Conservation (phyloP, 2,113 vertebrate species). For the Triplophysa tibetana region DNA sequence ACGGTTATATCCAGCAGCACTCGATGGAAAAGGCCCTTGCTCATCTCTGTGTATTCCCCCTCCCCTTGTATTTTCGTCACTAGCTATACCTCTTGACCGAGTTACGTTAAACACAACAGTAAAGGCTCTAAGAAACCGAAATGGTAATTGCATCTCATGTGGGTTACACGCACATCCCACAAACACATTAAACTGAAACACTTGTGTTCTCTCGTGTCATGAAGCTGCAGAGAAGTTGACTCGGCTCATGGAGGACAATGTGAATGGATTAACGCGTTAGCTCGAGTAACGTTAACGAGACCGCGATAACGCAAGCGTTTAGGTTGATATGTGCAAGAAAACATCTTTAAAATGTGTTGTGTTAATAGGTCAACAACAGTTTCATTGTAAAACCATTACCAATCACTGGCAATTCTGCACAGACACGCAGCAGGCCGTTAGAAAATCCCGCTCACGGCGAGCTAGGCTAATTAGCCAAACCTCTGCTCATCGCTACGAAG, state of each 20-base stretch:
- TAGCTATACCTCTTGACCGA: not conserved
- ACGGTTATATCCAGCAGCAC: not conserved
- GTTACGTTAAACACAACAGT: not conserved
- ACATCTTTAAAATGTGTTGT: not conserved
- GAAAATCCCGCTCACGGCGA: constrained; percentile 18
- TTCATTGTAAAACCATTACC: not conserved
- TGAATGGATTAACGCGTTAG: constrained; percentile 8
- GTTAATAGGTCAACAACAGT: not conserved
- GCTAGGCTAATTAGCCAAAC: constrained; percentile 28
- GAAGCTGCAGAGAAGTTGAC: not conserved
- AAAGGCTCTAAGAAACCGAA: not conserved
- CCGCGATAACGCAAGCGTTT: not conserved
- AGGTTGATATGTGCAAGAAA: not conserved
- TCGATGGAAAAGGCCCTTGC: not conserved
- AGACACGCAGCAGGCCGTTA: constrained; percentile 8
- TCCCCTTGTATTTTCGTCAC: not conserved
- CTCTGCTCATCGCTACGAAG: not conserved
- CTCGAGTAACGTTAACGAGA: not conserved
- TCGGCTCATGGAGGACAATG: constrained; percentile 9
- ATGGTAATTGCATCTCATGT: not conserved
- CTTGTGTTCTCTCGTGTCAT: not conserved
- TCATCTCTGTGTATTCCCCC: not conserved
- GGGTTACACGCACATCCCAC: too few relatives aligned
- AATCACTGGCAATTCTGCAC: not conserved
- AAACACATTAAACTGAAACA: not conserved